phyloP scores from a whole-genome alignment of 2,888 invertebrate species.

The Oasisia sp. region DNA sequence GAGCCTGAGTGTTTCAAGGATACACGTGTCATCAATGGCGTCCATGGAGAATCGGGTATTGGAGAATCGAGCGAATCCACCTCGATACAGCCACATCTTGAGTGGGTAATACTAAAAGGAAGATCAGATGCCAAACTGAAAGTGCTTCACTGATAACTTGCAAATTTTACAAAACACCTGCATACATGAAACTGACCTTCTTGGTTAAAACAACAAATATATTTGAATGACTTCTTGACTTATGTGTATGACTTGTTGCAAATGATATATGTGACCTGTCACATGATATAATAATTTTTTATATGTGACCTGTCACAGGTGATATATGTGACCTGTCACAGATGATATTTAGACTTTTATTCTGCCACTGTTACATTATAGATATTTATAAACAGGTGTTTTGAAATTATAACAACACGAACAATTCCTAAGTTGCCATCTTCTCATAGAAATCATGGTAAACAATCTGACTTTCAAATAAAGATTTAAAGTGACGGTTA shows the following conservation, averaged over 20 bases:
- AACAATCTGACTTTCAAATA: background rate
- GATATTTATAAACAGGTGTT: too few species aligned
- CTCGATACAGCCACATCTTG: slow-evolving; percentile 72
- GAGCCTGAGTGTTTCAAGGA: slow-evolving; percentile 49
- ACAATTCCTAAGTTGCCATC: too few species aligned
- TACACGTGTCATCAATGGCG: slow-evolving; percentile 71
- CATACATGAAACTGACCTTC: background rate
- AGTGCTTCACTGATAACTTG: background rate
- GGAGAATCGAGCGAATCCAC: slow-evolving; percentile 75
- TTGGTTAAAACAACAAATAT: background rate
- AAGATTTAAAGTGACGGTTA: background rate
- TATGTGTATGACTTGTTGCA: background rate
- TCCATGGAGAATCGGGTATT: slow-evolving; percentile 71
- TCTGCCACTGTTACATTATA: too few species aligned
- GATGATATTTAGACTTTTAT: too few species aligned
- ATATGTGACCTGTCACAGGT: too few species aligned
- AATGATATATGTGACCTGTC: too few species aligned
- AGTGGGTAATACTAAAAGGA: slow-evolving; percentile 66
- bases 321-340: too few species aligned
- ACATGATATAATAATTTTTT: background rate
- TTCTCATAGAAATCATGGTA: background rate
- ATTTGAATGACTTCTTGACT: background rate
- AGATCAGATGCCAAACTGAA: background rate
- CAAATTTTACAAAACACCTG: background rate
- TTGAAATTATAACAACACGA: too few species aligned